Conservation (phyloP, 2,797 vertebrate species). For the Brotula barbata region DNA sequence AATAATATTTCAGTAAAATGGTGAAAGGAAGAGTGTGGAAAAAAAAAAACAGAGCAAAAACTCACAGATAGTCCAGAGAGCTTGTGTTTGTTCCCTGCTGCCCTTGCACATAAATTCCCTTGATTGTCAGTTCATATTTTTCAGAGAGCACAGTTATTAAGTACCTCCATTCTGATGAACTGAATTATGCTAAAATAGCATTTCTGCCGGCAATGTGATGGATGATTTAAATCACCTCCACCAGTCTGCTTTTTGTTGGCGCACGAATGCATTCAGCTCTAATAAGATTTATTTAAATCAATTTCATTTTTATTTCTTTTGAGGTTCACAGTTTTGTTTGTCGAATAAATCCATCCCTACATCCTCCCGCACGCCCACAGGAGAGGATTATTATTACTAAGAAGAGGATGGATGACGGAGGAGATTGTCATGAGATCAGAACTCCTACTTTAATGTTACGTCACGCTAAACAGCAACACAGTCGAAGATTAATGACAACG, state of each 20-base stretch:
- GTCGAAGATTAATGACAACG: too few species aligned
- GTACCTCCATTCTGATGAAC: slow-evolving; percentile 48
- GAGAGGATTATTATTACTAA: slow-evolving; percentile 42
- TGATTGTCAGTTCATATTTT: slow-evolving; percentile 47
- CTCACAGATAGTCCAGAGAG: too few species aligned
- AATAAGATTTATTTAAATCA: slow-evolving; percentile 70
- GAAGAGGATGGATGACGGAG: slow-evolving; percentile 10
- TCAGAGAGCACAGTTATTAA: slow-evolving; percentile 43
- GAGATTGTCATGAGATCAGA: slow-evolving; percentile 1
- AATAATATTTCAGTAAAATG: slow-evolving; percentile 8
- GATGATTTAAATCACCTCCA: slow-evolving; percentile 52
- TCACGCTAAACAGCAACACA: too few species aligned
- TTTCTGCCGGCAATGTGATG: slow-evolving; percentile 57
- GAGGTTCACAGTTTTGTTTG: slow-evolving; percentile 59
- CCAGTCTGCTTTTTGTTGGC: slow-evolving; percentile 38
- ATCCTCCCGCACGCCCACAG: slow-evolving; percentile 26
- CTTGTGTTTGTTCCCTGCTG: slow-evolving; percentile 25
- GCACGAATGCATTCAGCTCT: slow-evolving; percentile 36
- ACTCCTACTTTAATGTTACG: background rate
- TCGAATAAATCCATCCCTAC: slow-evolving; percentile 61
- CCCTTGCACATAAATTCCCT: slow-evolving; percentile 41
- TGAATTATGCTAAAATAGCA: slow-evolving; percentile 61
- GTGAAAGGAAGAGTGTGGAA: background rate
- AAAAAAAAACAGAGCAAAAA: background rate
- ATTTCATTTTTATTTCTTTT: slow-evolving; percentile 64